These are phyloP conservation scores for Drosophila tanythrix DNA, from an alignment of 2,888 invertebrate species.

Conservation along the genomic window DNA sequence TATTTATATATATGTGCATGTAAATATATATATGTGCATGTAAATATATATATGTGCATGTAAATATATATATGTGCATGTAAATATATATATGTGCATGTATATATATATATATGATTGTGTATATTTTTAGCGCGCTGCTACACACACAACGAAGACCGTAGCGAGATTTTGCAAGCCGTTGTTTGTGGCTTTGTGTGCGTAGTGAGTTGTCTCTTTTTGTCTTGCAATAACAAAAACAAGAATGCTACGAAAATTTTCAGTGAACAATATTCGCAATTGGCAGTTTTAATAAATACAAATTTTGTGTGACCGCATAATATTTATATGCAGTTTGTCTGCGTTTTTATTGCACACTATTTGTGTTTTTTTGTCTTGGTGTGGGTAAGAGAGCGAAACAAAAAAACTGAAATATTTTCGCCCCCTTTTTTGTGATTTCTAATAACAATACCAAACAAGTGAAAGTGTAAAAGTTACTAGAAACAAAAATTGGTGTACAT, in stretches of 20 bases:
- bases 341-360: conserved; percentile 16
- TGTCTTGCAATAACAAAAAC: conserved; percentile 69
- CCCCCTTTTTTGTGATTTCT: conserved; percentile 56
- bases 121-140: conserved; percentile 47
- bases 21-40: neutral
- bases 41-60: neutral
- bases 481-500: conserved; percentile 33
- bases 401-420: conserved; percentile 63
- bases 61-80: neutral
- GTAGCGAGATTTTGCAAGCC: conserved; percentile 67
- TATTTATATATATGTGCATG: neutral
- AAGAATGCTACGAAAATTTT: conserved; percentile 15
- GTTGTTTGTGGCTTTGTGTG: conserved; percentile 45
- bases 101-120: conserved; percentile 5
- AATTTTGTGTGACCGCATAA: conserved; percentile 46
- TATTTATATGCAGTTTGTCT: conserved; percentile 58
- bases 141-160: conserved; percentile 47
- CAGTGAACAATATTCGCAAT: conserved; percentile 39
- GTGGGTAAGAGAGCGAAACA: conserved; percentile 56
- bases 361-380: conserved; percentile 19
- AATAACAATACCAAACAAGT: conserved; percentile 56
- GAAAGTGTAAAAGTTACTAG: conserved; percentile 58
- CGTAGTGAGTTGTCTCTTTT: conserved; percentile 34
- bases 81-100: neutral
- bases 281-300: conserved; percentile 45